Evolutionary conservation across 2,113 vertebrate genomes (phyloP).

Genomic region (Triplophysa dalaica): DNA sequence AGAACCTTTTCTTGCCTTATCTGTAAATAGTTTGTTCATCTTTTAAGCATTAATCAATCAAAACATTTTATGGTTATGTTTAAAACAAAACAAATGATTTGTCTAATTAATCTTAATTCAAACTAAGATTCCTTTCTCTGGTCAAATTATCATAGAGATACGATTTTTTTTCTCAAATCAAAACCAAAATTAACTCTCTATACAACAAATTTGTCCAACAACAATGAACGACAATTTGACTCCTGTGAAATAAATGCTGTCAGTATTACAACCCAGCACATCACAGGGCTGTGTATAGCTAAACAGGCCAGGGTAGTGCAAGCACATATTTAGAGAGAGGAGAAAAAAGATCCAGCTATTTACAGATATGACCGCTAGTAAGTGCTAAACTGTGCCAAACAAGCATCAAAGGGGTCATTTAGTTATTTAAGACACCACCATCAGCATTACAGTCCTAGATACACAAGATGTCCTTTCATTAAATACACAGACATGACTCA

Average conservation of each 20-base stretch:
- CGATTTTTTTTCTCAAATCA: no score
- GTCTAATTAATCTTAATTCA: no score
- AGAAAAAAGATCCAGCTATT: constrained; percentile 53
- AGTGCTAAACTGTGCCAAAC: constrained; percentile 49
- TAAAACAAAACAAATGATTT: no score
- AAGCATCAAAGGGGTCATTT: constrained; percentile 48
- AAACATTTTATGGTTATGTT: no score
- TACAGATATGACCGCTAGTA: constrained; percentile 48
- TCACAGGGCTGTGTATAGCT: not conserved
- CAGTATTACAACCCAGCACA: not conserved
- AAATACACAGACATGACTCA: not conserved
- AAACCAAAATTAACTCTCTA: no score
- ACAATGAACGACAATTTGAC: not conserved
- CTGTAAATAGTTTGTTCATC: no score
- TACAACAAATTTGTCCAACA: no score
- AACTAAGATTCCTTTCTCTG: no score
- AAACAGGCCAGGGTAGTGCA: constrained; percentile 35
- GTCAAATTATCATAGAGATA: no score
- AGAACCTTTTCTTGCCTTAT: no score
- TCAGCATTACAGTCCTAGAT: constrained; percentile 8
- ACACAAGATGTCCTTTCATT: constrained; percentile 5
- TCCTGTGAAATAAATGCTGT: not conserved
- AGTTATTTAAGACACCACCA: constrained; percentile 15
- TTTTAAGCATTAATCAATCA: no score
- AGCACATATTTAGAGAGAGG: constrained; percentile 39